Conservation (phyloP, 2,113 vertebrate genomes). For the Hipposideros armiger region DNA sequence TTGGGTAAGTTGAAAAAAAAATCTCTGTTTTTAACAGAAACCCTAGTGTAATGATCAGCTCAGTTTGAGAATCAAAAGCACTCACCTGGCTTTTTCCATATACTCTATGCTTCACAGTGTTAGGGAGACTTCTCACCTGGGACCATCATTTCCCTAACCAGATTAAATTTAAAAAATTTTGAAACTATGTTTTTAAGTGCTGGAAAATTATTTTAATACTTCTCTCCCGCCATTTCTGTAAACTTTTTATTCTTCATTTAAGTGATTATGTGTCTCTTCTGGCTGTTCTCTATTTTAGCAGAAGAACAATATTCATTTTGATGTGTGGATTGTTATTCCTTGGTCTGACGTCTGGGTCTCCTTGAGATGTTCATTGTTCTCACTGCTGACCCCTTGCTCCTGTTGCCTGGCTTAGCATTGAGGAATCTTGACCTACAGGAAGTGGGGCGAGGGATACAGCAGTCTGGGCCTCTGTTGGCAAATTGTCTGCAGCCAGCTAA, state of each 20-base stretch:
- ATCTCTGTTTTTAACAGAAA: not conserved
- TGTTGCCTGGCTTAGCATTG: not conserved
- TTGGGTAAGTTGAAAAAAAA: not conserved
- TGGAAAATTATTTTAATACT: not conserved
- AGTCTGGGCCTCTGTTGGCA: not conserved
- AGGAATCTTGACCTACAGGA: not conserved
- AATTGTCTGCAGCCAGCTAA: not conserved
- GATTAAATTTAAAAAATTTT: conserved; percentile 20
- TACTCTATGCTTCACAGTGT: too few species aligned
- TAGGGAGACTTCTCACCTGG: not conserved
- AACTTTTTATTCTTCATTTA: not conserved
- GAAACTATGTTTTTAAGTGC: not conserved
- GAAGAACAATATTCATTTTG: not conserved
- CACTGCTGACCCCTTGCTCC: not conserved
- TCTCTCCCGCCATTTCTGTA: not conserved
- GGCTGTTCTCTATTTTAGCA: not conserved
- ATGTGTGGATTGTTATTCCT: not conserved
- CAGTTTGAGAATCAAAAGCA: not conserved
- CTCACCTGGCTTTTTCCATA: not conserved
- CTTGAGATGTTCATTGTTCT: not conserved
- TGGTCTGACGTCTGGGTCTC: not conserved
- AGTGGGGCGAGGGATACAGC: not conserved
- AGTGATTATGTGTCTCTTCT: not conserved
- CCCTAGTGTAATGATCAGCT: not conserved
- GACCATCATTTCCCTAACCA: not conserved